Conservation (phyloP, 2,888 invertebrate genomes). For the Macroteleia sp. region DNA sequence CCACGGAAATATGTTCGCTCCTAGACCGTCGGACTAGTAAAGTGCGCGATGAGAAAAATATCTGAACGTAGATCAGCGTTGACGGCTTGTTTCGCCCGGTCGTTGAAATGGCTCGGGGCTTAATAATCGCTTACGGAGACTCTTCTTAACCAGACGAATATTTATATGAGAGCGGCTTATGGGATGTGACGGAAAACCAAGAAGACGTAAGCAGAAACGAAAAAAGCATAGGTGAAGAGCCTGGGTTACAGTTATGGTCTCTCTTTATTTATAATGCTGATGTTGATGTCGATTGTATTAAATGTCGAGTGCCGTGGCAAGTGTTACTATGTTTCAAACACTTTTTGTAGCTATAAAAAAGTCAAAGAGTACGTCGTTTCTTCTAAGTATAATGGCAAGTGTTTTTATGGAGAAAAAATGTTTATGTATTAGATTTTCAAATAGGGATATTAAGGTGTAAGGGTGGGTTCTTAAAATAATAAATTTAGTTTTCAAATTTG, state of each 20-base stretch:
- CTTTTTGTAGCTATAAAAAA: too few relatives aligned
- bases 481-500: too few relatives aligned
- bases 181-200: constrained; percentile 2
- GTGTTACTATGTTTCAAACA: too few relatives aligned
- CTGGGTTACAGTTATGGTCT: constrained; percentile 2
- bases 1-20: constrained; percentile 78
- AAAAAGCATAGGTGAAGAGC: constrained; percentile 7
- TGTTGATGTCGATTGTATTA: neutral
- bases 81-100: constrained; percentile 75
- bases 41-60: too few relatives aligned
- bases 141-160: constrained; percentile 12
- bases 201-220: constrained; percentile 1
- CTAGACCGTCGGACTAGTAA: constrained; percentile 72
- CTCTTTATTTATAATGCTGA: constrained; percentile 1
- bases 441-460: too few relatives aligned
- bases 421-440: too few relatives aligned
- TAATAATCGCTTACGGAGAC: constrained; percentile 53
- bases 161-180: constrained; percentile 16
- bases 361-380: too few relatives aligned
- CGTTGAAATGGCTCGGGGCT: too few relatives aligned
- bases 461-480: too few relatives aligned
- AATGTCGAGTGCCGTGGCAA: neutral
- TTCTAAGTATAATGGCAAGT: too few relatives aligned
- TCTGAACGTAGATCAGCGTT: constrained; percentile 81
- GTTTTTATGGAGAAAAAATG: too few relatives aligned